Evolutionary conservation across 2,797 vertebrate species (phyloP), one percentile per base, ranked within the genome.

Genomic region (Graptemys geographica): DNA sequence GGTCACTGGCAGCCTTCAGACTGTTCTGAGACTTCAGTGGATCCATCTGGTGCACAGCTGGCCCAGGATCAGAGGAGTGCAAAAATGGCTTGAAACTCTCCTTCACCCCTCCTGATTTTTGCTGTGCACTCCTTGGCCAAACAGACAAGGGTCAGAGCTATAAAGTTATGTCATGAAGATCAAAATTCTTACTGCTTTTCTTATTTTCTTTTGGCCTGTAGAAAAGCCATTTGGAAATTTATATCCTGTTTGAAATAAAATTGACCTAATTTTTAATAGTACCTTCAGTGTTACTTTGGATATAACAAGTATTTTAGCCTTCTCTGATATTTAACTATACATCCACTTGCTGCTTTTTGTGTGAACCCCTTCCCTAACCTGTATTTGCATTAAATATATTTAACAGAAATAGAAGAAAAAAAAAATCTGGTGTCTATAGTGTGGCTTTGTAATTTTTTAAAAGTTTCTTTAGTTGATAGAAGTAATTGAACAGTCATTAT

Each of bases 221-320:
- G 89, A 88, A 92, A 95, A 93, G 93, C 90, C 86, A 92, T 92
- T 92, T 91, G 84, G 81, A 96, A 86, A 79, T 81, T 97, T 55
- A 91, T 96, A 93, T 83, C 11, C 56, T 95, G 83, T 86, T 72
- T 97, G 84, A 97, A 95, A 93, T 96, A 97, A 94, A 94, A 87
- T 90, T 93, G 95, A 95, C 94, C 86, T 97, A 86, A 96, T 89
- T 93, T 95, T 94, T 91, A 96, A 81, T 94, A 97, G 49, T 90
- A 92, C 88, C 89, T 92, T 89, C 79, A 90, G 84, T 95, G 95
- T 44, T 96, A 95, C 90, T 95, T 97, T 91, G 95, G 83, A 87
- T 79, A 52, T 74, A 28, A 59, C 65, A 89, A 84, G 33, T 55
- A 62, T 72, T 91, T 92, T 92, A 3, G 7, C 49, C 89, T 95